Evolutionary conservation across 2,113 vertebrate genomes (phyloP).

Genomic region (Oryzias curvinotus): DNA sequence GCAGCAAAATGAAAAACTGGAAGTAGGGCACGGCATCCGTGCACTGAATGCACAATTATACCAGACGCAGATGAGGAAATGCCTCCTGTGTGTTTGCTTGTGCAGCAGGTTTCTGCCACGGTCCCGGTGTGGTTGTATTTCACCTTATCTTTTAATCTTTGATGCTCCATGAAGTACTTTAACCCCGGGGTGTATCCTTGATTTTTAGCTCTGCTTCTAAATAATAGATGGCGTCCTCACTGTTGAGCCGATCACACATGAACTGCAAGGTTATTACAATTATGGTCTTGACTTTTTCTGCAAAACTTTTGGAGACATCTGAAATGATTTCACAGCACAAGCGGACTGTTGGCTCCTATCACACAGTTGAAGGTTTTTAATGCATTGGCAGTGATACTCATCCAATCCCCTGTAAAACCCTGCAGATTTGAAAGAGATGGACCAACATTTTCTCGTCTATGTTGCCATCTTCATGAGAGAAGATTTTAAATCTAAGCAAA

Average conservation of each 20-base stretch:
- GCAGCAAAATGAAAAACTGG: slow-evolving; percentile 6
- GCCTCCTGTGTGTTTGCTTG: too few relatives aligned
- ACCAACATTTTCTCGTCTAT: too few relatives aligned
- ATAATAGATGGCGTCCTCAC: slow-evolving; percentile 2
- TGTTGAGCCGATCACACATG: neutral
- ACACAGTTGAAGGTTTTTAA: too few relatives aligned
- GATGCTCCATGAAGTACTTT: neutral
- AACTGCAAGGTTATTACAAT: neutral
- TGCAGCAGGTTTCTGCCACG: too few relatives aligned
- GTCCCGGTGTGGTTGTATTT: neutral
- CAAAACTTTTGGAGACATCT: neutral
- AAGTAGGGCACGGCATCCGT: neutral
- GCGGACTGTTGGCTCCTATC: neutral
- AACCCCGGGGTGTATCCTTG: neutral
- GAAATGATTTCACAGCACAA: neutral
- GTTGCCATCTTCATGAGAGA: too few relatives aligned
- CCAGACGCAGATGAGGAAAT: too few relatives aligned
- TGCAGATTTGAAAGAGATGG: too few relatives aligned
- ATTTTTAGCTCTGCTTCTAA: slow-evolving; percentile 3
- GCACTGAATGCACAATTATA: neutral
- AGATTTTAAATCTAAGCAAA: too few relatives aligned
- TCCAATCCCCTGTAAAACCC: too few relatives aligned
- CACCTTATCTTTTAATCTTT: slow-evolving; percentile 6
- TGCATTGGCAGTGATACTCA: too few relatives aligned
- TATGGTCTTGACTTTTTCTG: neutral